phyloP scores from a whole-genome alignment of 2,113 vertebrate species.

The Neodontobutis hainanensis region DNA sequence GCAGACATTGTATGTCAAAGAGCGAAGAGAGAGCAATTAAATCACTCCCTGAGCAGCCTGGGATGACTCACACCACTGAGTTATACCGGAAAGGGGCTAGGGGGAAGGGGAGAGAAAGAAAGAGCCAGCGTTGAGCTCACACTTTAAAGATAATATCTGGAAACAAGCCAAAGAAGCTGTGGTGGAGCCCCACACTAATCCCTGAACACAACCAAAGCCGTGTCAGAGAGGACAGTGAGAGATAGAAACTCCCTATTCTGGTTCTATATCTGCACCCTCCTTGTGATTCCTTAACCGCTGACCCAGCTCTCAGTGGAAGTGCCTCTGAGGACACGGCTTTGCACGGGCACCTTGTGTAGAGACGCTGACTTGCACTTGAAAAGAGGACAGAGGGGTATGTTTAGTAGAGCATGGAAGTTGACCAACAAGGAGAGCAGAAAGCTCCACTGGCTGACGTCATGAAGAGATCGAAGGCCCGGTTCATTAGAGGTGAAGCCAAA shows the following conservation, averaged over 20 bases:
- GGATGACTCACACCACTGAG: conserved; percentile 69
- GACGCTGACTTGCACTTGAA: conserved; percentile 32
- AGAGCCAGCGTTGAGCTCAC: conserved; percentile 38
- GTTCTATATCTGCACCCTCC: conserved; percentile 18
- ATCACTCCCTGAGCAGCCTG: conserved; percentile 63
- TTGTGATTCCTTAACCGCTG: conserved; percentile 36
- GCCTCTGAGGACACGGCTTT: conserved; percentile 25
- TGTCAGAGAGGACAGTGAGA: conserved; percentile 42
- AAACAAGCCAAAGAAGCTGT: conserved; percentile 57
- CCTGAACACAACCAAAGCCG: conserved; percentile 47
- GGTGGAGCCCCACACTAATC: conserved; percentile 58
- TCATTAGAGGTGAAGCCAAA: conserved; percentile 57
- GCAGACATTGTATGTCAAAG: conserved; percentile 38
- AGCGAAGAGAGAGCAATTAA: conserved; percentile 66
- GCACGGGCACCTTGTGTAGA: conserved; percentile 36
- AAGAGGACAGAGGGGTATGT: conserved; percentile 29
- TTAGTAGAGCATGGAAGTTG: conserved; percentile 41
- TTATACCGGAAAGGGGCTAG: conserved; percentile 51
- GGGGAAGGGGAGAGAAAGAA: conserved; percentile 22
- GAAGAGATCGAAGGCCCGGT: conserved; percentile 63
- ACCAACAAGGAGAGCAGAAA: conserved; percentile 15
- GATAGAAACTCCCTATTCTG: conserved; percentile 41
- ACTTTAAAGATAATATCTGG: conserved; percentile 67
- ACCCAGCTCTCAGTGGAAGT: conserved; percentile 30
- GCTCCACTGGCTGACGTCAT: conserved; percentile 59